phyloP scores from a whole-genome alignment of 2,113 vertebrate genomes.

The Coturnix japonica region DNA sequence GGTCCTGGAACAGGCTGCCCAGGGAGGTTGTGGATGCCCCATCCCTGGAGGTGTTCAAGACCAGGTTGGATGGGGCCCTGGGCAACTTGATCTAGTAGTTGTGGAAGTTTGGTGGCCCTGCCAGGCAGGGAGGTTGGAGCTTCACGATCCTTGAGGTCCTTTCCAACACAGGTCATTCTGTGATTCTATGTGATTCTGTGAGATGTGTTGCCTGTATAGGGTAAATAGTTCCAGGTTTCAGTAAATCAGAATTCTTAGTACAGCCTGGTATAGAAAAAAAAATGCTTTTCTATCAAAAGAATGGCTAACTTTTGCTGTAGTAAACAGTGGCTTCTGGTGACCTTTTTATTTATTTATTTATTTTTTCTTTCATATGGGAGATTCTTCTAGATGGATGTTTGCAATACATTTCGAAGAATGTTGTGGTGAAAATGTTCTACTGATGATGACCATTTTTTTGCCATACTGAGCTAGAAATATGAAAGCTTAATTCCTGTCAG shows the following conservation, averaged over 20 bases:
- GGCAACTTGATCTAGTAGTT: no score
- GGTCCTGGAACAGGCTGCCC: no score
- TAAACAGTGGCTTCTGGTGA: background rate
- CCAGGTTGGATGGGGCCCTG: no score
- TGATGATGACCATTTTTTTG: background rate
- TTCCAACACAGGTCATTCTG: no score
- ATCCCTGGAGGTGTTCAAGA: no score
- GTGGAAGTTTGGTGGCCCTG: no score
- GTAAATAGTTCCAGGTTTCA: background rate
- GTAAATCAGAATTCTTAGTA: background rate
- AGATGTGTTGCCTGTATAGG: background rate
- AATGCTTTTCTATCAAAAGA: background rate
- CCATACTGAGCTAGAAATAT: background rate
- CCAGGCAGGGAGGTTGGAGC: no score
- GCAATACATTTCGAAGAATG: background rate
- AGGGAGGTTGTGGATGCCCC: no score
- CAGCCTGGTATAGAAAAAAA: background rate
- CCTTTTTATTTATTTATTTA: background rate
- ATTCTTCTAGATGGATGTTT: background rate
- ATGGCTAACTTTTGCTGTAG: background rate
- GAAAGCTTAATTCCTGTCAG: background rate
- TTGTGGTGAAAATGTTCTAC: background rate
- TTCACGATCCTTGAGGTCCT: no score
- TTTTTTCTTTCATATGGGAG: background rate
- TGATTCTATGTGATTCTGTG: no score